These are phyloP conservation scores for Pitta sordida DNA, from an alignment of 2,113 vertebrate genomes.

Conservation along the genomic window DNA sequence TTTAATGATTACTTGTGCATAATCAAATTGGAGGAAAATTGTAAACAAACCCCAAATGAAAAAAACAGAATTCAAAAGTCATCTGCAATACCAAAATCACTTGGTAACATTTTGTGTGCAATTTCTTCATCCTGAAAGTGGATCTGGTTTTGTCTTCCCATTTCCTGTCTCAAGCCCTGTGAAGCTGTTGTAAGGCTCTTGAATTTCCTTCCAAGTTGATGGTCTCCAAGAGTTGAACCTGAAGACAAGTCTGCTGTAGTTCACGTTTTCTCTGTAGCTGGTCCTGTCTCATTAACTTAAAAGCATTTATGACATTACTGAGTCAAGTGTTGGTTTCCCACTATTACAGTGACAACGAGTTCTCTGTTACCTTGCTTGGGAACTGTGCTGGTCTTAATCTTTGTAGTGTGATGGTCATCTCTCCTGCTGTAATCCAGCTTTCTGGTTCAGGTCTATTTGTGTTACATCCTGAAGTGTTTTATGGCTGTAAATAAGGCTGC, in stretches of 20 bases:
- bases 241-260: background rate
- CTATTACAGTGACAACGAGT: background rate
- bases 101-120: background rate
- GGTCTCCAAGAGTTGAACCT: background rate
- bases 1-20: background rate
- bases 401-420: background rate
- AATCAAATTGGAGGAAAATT: background rate
- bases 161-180: background rate
- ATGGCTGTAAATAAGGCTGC: background rate
- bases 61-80: background rate
- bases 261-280: background rate
- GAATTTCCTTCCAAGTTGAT: background rate
- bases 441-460: background rate
- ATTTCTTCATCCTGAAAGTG: background rate
- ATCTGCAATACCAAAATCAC: background rate
- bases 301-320: background rate
- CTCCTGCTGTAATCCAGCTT: background rate
- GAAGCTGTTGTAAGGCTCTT: background rate
- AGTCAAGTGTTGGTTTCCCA: background rate
- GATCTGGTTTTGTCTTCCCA: background rate
- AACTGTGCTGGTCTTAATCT: background rate
- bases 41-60: background rate
- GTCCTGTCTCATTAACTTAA: background rate
- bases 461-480: background rate
- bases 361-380: background rate